Base-by-base conservation (phyloP, 2,888 invertebrate species). In the Erebia ligea region DNA sequence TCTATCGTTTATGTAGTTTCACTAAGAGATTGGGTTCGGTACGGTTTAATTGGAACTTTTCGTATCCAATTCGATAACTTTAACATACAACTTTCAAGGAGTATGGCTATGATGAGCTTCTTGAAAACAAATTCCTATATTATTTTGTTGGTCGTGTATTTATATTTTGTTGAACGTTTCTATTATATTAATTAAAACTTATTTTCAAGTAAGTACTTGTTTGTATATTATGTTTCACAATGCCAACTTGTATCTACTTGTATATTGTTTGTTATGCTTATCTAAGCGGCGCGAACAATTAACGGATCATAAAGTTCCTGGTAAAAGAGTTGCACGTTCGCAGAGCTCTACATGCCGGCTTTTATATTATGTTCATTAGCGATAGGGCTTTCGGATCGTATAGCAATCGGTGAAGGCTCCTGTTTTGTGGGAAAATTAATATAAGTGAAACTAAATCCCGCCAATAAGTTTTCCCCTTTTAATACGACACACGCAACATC, bases 281-380 rank as follows among this genome's bases (percentile, higher is more conserved):
- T 91, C 90, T 87, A 82, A 86, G 81, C 84, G 81, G 82, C 81
- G 84, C 86, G 86, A 90, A 89, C 88, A 88, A 91, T 90, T 89
- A 90, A 85, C 86, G 82, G 82, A 81, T 83, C 86, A 85, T 89
- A 89, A 90, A 90, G 81, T 84, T 81, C 81, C 81, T 81, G 81
- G 82, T 83, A 83, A 83, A 84, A 82, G 79, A 84, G 80, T 81
- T 80, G 77, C 80, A 80, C 80, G 82, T 82, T 85, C 84, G 80
- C 76, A 75, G 81, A 83, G 78, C 78, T 81, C 73, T 76, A 76
- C 75, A 71, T 72, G 71, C 66, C 34, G 65, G 71, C 67, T 62
- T 21, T 57, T 57, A 13, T 54, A 17, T 54, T 70, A 70, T 72
- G 76, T 69, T 79, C 70, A 77, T 78, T 74, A 75, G 75, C 73